Base-by-base conservation (phyloP, 2,113 vertebrate genomes). In the Sinocyclocheilus grahami region DNA sequence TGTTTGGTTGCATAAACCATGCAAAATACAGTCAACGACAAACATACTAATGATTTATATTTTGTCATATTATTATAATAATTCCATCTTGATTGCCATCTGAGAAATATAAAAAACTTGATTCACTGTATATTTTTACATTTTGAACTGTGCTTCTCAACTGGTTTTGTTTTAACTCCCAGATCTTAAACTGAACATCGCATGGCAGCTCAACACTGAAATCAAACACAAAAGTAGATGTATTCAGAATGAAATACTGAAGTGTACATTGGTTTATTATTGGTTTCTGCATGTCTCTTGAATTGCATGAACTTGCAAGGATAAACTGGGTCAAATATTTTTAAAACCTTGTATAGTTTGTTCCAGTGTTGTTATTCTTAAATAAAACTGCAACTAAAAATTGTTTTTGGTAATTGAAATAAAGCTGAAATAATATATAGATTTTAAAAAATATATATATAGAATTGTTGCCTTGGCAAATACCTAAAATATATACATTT, bases 11-110 rank as follows among this genome's bases (percentile, higher is more conserved):
- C 39, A 65, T 24, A 51, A 82, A 48, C 8, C 62, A 33, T 48
- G 39, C 48, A 9, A 55, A 58, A n/a, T 75, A 60, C 51, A 14
- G 58, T 6, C 27, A 83, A 53, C 11, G 1, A 53, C 18, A 37
- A 53, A 83, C 18, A 74, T 24, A 71, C 9, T n/a, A 83, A n/a
- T 72, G 16, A n/a, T 84, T 84, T 42, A 71, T 33, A 71, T 51
- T 69, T 53, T 82, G 62, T 33, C 46, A 30, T 33, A 5, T 67
- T 69, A 78, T 33, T 37, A 42, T 20, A 58, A 42, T 30, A 33
- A 33, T 78, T 46, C 22, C 16, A n/a, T 42, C 18, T n/a, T n/a
- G 10, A 78, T 39, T 39, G 22, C 11, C 18, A 55, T 30, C 16
- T 55, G 12, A 16, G n/a, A 48, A 24, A 24, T 51, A 14, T n/a